Base-by-base conservation (phyloP, 2,797 vertebrate species). In the Lagodon rhomboides region DNA sequence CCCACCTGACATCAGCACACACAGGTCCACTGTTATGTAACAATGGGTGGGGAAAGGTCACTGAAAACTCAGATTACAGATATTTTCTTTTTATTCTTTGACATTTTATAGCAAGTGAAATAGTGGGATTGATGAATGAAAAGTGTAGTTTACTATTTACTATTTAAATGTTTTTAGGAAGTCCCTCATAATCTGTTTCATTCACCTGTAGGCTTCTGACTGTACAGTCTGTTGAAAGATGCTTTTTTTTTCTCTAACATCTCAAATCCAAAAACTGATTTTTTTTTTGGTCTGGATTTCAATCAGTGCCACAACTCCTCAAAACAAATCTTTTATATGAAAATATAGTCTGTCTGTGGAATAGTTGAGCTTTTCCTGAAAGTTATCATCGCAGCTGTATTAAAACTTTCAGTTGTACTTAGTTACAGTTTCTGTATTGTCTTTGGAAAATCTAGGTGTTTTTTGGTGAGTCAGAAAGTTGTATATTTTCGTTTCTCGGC, bases 11-110 rank as follows among this genome's bases (percentile, higher is more conserved):
- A 54, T 47, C 1, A 49, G 63, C 46, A 27, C 46, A 18, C 4
- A 22, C 34, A 69, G 71, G 50, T 13, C 17, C 30, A 46, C 27
- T 3, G 56, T 80, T 82, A 77, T 59, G 60, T 79, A 84, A 86
- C 71, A 59, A 27, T 43, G 60, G 69, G 79, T 68, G 69, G 53
- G 68, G 56, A 73, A 34, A 12, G 23, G 12, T 63, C 58, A 53
- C 3, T 11, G 1, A 50, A 16, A 27, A 38, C 10, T 10, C 23
- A 55, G 4, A 12, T 5, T n/a, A 43, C 41, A 41, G 41, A 12
- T 12, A 44, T 12, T 43, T 44, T 4, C 44, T 44, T 56, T 46
- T 18, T 47, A 22, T 3, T n/a, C n/a, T 53, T 18, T 38, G 20
- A 41, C 15, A 34, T 0, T 10, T 18, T 67, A 0, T 22, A 38